A percentile compares a stretch with the other conserved stretches of the same genome.
Evolutionary conservation across 2,797 vertebrate species (phyloP).

Genomic region (Tauraco hartlaubi): DNA sequence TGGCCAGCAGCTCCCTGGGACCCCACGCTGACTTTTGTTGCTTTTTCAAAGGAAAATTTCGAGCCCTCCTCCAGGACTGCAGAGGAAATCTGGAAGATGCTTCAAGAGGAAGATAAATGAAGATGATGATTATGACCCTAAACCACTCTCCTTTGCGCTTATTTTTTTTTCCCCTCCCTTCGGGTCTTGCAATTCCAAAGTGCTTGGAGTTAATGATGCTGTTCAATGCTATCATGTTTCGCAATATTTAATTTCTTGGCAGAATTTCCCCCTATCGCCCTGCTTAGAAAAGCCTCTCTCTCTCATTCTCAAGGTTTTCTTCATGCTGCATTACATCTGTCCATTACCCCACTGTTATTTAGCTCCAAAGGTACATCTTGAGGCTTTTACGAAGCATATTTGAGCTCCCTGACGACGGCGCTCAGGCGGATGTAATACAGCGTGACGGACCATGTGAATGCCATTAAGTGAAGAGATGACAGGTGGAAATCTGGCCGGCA

Average conservation of each 20-base stretch:
- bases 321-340: neutral
- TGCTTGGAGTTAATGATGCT: neutral
- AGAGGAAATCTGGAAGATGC: neutral
- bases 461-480: neutral
- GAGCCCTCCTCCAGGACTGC: neutral
- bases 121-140: neutral
- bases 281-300: neutral
- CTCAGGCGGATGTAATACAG: fast-evolving
- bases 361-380: neutral
- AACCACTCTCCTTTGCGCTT: neutral
- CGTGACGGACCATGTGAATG: fast-evolving
- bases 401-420: neutral
- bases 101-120: neutral
- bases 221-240: neutral
- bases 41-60: neutral
- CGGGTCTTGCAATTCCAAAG: neutral
- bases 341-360: neutral
- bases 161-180: neutral
- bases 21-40: fast-evolving
- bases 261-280: neutral
- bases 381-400: neutral
- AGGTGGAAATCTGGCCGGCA: neutral
- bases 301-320: neutral
- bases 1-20: neutral
- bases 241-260: neutral